phyloP scores from a whole-genome alignment of 2,113 vertebrate genomes.

The Cololabis saira region DNA sequence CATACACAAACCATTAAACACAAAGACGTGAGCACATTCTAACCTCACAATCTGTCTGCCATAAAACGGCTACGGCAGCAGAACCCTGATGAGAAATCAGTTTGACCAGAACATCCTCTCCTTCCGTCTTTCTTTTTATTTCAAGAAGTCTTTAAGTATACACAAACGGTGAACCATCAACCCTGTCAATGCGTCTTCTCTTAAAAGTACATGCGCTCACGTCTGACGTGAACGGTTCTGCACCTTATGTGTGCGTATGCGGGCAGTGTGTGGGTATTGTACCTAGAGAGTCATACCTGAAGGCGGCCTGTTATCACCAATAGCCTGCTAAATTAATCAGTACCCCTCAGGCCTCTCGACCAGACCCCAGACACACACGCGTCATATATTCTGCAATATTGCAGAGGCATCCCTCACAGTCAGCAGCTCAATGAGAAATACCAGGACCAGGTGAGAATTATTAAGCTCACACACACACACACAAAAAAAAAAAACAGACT shows the following conservation, averaged over 20 bases:
- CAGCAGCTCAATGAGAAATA: slow-evolving; percentile 65
- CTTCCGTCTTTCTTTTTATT: slow-evolving; percentile 15
- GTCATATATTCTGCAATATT: slow-evolving; percentile 60
- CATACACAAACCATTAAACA: not conserved
- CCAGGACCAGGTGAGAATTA: slow-evolving; percentile 57
- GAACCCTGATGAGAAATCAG: slow-evolving; percentile 51
- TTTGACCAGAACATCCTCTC: slow-evolving; percentile 40
- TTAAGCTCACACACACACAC: not conserved
- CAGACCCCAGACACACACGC: slow-evolving; percentile 34
- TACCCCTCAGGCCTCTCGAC: slow-evolving; percentile 66
- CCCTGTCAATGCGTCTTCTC: slow-evolving; percentile 1
- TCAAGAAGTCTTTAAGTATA: slow-evolving; percentile 25
- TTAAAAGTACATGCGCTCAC: not conserved
- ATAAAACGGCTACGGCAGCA: slow-evolving; percentile 59
- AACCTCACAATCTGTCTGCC: slow-evolving; percentile 36
- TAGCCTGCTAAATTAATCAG: slow-evolving; percentile 75
- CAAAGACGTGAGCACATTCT: slow-evolving; percentile 6
- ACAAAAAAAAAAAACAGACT: not conserved
- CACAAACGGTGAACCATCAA: not conserved
- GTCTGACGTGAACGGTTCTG: not conserved
- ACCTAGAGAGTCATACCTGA: slow-evolving; percentile 54
- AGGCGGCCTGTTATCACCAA: slow-evolving; percentile 66
- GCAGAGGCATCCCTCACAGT: slow-evolving; percentile 62
- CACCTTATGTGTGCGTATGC: slow-evolving; percentile 1
- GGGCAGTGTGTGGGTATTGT: slow-evolving; percentile 6